phyloP scores from a whole-genome alignment of 2,113 vertebrate species.

The Capreolus pygargus region DNA sequence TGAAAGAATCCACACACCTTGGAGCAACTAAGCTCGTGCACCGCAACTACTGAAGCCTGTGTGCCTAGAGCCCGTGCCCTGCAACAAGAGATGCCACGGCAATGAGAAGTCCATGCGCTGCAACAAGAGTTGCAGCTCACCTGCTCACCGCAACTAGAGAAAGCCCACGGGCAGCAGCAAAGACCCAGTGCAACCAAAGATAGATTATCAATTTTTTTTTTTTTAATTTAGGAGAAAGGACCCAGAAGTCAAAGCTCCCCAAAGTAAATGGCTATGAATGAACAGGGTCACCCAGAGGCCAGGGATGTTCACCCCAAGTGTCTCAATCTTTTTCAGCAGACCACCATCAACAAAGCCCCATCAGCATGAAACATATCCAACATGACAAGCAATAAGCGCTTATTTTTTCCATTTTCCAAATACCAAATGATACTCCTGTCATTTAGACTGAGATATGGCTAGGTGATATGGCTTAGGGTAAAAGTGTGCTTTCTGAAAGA shows the following conservation, averaged over 20 bases:
- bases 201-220: not conserved
- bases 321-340: not conserved
- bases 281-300: not conserved
- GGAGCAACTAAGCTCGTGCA: not conserved
- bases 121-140: not conserved
- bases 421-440: not conserved
- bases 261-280: fast-evolving
- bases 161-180: not conserved
- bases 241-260: not conserved
- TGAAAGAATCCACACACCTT: not conserved
- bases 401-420: not conserved
- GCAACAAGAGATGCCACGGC: not conserved
- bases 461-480: not conserved
- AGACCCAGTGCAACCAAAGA: not conserved
- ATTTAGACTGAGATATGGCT: not conserved
- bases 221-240: not conserved
- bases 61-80: not conserved
- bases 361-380: fast-evolving
- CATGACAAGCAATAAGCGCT: not conserved
- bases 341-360: fast-evolving
- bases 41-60: not conserved
- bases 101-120: not conserved
- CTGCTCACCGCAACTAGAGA: not conserved
- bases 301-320: not conserved
- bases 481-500: not conserved